Conservation (phyloP, 2,113 vertebrate species). For the Zapus hudsonius region DNA sequence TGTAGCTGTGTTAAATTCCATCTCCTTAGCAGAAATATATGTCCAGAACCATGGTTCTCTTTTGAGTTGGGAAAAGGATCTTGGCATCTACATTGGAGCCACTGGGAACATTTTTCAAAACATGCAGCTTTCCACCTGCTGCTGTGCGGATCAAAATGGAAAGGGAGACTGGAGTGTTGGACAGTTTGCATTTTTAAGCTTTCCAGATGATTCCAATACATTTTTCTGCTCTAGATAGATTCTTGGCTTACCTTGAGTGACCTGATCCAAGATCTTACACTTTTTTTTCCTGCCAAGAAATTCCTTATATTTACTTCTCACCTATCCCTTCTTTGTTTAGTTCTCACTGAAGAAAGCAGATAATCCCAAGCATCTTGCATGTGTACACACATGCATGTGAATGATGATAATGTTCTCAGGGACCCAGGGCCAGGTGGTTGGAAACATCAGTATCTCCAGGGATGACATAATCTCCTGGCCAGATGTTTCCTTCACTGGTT, state of each 20-base stretch:
- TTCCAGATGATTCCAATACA: slow-evolving; percentile 54
- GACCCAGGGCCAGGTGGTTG: slow-evolving; percentile 44
- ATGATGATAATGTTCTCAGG: slow-evolving; percentile 63
- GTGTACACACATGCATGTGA: slow-evolving; percentile 62
- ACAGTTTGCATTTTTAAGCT: slow-evolving; percentile 41
- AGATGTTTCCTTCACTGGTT: slow-evolving; percentile 74
- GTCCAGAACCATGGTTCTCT: background rate
- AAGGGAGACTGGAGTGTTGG: background rate
- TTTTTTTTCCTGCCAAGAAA: slow-evolving; percentile 69
- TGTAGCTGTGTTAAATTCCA: slow-evolving; percentile 23
- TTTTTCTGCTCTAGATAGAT: slow-evolving; percentile 58
- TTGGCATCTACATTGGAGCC: background rate
- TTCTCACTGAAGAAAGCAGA: slow-evolving; percentile 52
- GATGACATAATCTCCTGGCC: slow-evolving; percentile 74
- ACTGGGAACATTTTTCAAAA: slow-evolving; percentile 39
- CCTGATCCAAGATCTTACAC: slow-evolving; percentile 65
- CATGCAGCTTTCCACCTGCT: slow-evolving; percentile 39
- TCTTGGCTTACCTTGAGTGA: slow-evolving; percentile 66
- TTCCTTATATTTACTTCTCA: slow-evolving; percentile 65
- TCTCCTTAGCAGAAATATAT: background rate
- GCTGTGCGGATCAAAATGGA: background rate
- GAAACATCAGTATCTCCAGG: slow-evolving; percentile 62
- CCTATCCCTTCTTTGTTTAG: slow-evolving; percentile 63
- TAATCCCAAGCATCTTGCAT: slow-evolving; percentile 64
- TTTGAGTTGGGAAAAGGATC: slow-evolving; percentile 5